phyloP scores from a whole-genome alignment of 2,797 vertebrate species.

The Australoheros facetus region DNA sequence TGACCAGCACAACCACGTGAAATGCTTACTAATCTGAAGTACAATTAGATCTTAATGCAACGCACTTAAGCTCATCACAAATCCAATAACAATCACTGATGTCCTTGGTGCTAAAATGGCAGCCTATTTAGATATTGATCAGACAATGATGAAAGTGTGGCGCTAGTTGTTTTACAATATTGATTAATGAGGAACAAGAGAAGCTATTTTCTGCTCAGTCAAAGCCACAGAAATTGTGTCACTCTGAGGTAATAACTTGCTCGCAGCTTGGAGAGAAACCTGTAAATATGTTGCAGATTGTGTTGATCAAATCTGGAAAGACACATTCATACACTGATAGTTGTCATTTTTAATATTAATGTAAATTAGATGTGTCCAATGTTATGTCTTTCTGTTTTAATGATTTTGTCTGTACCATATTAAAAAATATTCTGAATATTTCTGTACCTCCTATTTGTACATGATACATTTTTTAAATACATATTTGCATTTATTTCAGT shows the following conservation, averaged over 20 bases:
- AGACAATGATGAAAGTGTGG: constrained; percentile 66
- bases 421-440: not conserved
- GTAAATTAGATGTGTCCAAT: not conserved
- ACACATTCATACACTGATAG: not conserved
- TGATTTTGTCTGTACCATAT: not conserved
- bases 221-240: constrained; percentile 11
- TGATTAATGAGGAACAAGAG: constrained; percentile 60
- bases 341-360: not conserved
- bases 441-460: not conserved
- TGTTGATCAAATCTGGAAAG: not conserved
- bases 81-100: constrained; percentile 82
- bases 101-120: constrained; percentile 79
- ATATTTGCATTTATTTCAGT: not conserved
- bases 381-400: not conserved
- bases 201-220: constrained; percentile 51
- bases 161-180: constrained; percentile 76
- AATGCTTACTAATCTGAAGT: constrained; percentile 67
- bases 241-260: not conserved
- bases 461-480: too few species aligned
- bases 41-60: constrained; percentile 78
- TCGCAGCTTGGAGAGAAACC: not conserved
- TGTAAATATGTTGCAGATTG: not conserved
- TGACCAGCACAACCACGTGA: constrained; percentile 24
- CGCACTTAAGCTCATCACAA: constrained; percentile 79
- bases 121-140: constrained; percentile 78